Percentiles rank a stretch among this genome's conserved stretches.
phyloP scores from a whole-genome alignment of 2,888 invertebrate species.

The Drosophila pullipes region DNA sequence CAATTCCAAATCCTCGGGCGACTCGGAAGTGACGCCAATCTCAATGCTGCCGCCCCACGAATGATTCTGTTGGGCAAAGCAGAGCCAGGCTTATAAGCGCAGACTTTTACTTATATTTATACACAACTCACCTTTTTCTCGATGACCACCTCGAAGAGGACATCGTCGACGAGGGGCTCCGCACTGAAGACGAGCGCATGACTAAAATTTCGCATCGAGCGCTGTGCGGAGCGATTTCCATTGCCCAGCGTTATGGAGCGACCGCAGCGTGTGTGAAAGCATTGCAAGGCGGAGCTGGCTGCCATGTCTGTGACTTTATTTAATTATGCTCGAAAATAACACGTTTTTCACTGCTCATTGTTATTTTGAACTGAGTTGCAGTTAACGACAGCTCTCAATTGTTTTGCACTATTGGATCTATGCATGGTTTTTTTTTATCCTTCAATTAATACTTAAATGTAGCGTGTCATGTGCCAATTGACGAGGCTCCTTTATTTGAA shows the following conservation, averaged over 20 bases:
- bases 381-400: background rate
- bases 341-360: slow-evolving; percentile 25
- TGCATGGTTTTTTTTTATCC: slow-evolving; percentile 4
- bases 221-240: slow-evolving; percentile 92
- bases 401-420: background rate
- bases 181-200: slow-evolving; percentile 94
- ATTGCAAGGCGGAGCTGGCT: slow-evolving; percentile 37
- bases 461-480: background rate
- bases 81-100: slow-evolving; percentile 17
- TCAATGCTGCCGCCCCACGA: slow-evolving; percentile 92
- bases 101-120: too few species aligned
- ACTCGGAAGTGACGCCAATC: slow-evolving; percentile 90
- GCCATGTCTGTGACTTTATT: slow-evolving; percentile 48
- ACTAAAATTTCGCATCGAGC: slow-evolving; percentile 93
- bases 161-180: slow-evolving; percentile 92
- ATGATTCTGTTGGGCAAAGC: slow-evolving; percentile 88
- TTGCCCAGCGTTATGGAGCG: slow-evolving; percentile 93
- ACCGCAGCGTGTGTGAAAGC: slow-evolving; percentile 89
- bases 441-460: background rate
- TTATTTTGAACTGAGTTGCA: slow-evolving; percentile 12
- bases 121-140: slow-evolving; percentile 91
- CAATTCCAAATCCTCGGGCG: slow-evolving; percentile 89
- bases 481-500: background rate
- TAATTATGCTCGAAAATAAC: slow-evolving; percentile 10
- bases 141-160: slow-evolving; percentile 94